Evolutionary conservation across 2,113 vertebrate genomes (phyloP), one percentile per base, ranked within the genome.

Genomic region (Dunckerocampus dactyliophorus): DNA sequence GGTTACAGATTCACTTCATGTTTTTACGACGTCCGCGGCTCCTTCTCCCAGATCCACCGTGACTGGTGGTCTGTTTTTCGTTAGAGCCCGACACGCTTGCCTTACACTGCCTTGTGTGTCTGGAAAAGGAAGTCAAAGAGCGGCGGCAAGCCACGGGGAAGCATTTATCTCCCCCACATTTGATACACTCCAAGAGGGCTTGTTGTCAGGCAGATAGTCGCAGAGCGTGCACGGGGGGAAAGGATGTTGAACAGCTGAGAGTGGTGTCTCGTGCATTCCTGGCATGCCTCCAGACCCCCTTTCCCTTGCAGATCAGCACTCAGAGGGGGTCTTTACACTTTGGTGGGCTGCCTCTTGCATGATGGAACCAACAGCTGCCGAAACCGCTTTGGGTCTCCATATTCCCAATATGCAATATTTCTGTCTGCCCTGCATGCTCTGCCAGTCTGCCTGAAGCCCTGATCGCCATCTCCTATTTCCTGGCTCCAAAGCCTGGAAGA

Each of bases 321-420:
- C 63, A 85, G 76, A 83, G 53, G 62, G 67, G 71, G 43, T 72
- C 76, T 82, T 87, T 88, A 81, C 85, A 72, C 80, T 82, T 83
- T 67, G 28, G 59, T 60, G 67, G 82, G 13, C 72, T 50, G 58
- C 65, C 17, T 49, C 54, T 70, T 75, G 71, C 62, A 65, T 88
- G 79, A 88, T 80, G 73, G 76, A 80, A 76, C 63, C 68, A 76
- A 82, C 88, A 90, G 86, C 90, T 90, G 83, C 67, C 51, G 76
- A 71, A 86, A 80, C 80, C 52, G 63, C 70, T 60, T 79, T 67
- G 80, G 10, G 74, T 48, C 59, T 43, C 65, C 61, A 19, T 59
- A 28, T 64, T 56, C 51, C 54, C 59, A 47, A 47, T 59, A 16
- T 10, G 58, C 52, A 56, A 63, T 75, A 62, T 77, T 60, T 78